Conservation (phyloP, 2,797 vertebrate species). For the Hirundo rustica region DNA sequence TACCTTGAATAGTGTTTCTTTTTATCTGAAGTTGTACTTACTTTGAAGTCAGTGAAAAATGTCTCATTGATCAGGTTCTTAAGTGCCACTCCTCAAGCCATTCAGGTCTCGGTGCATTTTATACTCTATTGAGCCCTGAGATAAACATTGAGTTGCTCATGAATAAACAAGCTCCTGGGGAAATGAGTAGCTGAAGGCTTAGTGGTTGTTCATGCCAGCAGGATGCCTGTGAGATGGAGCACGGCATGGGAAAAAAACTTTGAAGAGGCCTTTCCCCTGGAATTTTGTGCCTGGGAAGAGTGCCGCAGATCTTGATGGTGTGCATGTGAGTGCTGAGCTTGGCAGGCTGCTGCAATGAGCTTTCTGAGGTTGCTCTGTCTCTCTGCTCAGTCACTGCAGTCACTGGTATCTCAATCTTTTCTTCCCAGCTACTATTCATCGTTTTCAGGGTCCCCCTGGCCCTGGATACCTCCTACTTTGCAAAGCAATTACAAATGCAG, state of each 20-base stretch:
- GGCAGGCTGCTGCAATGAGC: background rate
- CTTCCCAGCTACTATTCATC: background rate
- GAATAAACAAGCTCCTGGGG: background rate
- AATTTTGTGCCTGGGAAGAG: background rate
- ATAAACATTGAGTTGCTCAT: background rate
- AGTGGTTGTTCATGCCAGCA: background rate
- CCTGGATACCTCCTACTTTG: background rate
- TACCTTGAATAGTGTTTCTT: background rate
- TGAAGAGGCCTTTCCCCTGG: background rate
- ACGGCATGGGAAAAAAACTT: background rate
- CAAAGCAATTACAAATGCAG: background rate
- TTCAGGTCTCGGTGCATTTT: background rate
- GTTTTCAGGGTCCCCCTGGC: background rate
- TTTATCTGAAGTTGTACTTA: background rate
- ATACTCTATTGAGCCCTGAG: background rate
- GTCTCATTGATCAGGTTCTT: background rate
- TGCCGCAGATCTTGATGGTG: accelerated
- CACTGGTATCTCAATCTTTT: background rate
- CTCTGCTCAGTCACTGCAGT: background rate
- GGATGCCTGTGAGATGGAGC: background rate
- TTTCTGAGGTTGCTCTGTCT: background rate
- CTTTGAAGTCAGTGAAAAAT: background rate
- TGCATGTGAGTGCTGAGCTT: background rate
- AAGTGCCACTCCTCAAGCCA: background rate
- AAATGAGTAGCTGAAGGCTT: background rate